A percentile compares a stretch with the other conserved stretches of the same genome.
These are phyloP conservation scores for Callospermophilus lateralis DNA, from an alignment of 2,113 vertebrate species.

Conservation along the genomic window DNA sequence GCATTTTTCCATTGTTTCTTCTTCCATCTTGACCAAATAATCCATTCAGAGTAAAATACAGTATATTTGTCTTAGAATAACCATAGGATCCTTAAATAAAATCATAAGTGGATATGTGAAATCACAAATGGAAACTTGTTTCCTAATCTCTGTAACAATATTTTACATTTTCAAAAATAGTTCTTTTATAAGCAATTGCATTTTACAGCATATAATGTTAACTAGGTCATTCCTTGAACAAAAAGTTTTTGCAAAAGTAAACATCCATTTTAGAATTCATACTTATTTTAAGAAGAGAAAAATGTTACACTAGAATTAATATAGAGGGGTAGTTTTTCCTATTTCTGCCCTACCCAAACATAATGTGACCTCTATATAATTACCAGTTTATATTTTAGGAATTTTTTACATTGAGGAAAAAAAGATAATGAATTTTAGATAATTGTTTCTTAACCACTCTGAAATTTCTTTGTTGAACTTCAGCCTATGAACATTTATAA, in stretches of 20 bases:
- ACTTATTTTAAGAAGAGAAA: slow-evolving; percentile 57
- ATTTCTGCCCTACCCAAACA: slow-evolving; percentile 66
- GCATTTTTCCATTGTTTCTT: background rate
- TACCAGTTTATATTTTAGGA: slow-evolving; percentile 79
- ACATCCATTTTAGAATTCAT: background rate
- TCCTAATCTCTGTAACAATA: slow-evolving; percentile 1
- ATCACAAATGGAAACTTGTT: background rate
- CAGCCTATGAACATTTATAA: slow-evolving; percentile 74
- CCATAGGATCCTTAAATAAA: background rate
- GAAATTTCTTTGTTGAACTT: slow-evolving; percentile 84
- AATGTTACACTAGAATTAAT: slow-evolving; percentile 67
- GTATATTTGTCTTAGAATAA: background rate
- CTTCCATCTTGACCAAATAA: background rate
- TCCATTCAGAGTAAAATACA: background rate
- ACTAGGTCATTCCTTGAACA: background rate
- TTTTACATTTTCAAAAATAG: slow-evolving; percentile 14
- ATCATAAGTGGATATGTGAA: background rate
- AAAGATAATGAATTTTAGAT: slow-evolving; percentile 84
- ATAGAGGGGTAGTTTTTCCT: slow-evolving; percentile 50
- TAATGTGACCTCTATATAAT: slow-evolving; percentile 86
- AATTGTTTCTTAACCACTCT: slow-evolving; percentile 85
- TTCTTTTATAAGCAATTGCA: slow-evolving; percentile 28
- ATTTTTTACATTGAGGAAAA: slow-evolving; percentile 78
- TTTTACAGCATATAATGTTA: background rate
- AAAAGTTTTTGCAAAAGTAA: background rate